Base-by-base conservation (phyloP, 1,140 invertebrate genomes). In the Drosophila tropicalis region DNA sequence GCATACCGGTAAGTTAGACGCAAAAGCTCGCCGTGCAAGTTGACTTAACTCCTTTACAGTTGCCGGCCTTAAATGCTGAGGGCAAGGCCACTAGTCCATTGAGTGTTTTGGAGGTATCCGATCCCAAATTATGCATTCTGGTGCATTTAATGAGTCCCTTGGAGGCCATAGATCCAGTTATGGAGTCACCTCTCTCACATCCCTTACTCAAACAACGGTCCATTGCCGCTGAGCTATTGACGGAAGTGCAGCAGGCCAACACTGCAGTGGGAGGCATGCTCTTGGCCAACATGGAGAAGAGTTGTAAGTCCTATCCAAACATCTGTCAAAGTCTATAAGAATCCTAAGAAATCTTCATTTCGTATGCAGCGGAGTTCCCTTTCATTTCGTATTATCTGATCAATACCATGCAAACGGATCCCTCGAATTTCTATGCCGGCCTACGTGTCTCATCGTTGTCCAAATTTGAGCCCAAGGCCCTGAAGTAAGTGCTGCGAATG, bases 371-470 rank as follows among this genome's bases (percentile, higher is more conserved):
- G 54, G 96, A 97, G 81, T 98, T 97, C 90, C 97, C 97, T 4
- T 97, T 97, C 93, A 98, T 98, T 92, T 95, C 96, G 1, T 97
- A 97, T 87, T 97, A 97, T 92, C 94, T 98, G 76, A 96, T 97
- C 92, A 97, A 98, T 90, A 97, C 96, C 29, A 95, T 95, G 63
- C 95, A 96, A 91, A 96, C 95, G 32, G 96, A 98, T 93, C 96
- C 96, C 39, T 93, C 95, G 67, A 95, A 96, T 62, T 97, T 97
- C 93, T 97, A 97, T 92, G 95, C 96, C 87, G 96, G 96, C 77
- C 95, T 97, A 74, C 94, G 96, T 84, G 95, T 95, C 83, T 95
- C 95, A 66, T 96, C 96, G 32, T 92, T 97, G 77, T 95, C 94
- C 72, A 96, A 96, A 91, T 97, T 98, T 86, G 96, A 97, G 87